phyloP scores from a whole-genome alignment of 2,888 invertebrate species.

The Scaptomyza flava region DNA sequence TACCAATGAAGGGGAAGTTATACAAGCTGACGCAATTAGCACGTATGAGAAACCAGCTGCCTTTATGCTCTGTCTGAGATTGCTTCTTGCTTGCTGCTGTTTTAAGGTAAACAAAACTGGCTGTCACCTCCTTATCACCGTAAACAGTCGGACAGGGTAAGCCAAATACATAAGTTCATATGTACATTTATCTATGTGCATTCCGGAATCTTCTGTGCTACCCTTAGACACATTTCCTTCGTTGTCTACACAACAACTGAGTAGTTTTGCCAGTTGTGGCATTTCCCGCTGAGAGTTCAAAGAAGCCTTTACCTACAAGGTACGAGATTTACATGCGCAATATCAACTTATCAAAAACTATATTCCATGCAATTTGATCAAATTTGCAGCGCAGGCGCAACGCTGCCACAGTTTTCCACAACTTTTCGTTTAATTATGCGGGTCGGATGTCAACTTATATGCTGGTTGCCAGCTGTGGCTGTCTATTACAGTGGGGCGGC shows the following conservation, averaged over 20 bases:
- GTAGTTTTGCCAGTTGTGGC: constrained; percentile 27
- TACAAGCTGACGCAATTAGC: constrained; percentile 9
- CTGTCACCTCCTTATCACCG: constrained; percentile 44
- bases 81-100: constrained; percentile 16
- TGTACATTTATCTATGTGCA: neutral
- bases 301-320: neutral
- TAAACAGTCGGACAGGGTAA: constrained; percentile 1
- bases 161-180: neutral
- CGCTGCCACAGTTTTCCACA: constrained; percentile 40
- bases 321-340: constrained; percentile 9
- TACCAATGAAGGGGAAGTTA: constrained; percentile 1
- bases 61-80: constrained; percentile 17
- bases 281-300: constrained; percentile 16
- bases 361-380: constrained; percentile 45
- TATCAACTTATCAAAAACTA: neutral
- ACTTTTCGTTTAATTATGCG: constrained; percentile 68
- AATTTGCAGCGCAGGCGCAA: constrained; percentile 42
- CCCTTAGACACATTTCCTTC: constrained; percentile 13
- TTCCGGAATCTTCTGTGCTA: constrained; percentile 2
- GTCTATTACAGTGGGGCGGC: constrained; percentile 24
- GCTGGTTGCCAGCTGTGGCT: constrained; percentile 70
- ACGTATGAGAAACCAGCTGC: constrained; percentile 31
- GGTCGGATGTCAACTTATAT: constrained; percentile 64
- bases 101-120: constrained; percentile 27
- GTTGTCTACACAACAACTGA: constrained; percentile 19